Percentiles rank a stretch among this genome's conserved stretches.
These are phyloP conservation scores for Thunnus thynnus DNA, from an alignment of 2,113 vertebrate genomes.

Conservation along the genomic window DNA sequence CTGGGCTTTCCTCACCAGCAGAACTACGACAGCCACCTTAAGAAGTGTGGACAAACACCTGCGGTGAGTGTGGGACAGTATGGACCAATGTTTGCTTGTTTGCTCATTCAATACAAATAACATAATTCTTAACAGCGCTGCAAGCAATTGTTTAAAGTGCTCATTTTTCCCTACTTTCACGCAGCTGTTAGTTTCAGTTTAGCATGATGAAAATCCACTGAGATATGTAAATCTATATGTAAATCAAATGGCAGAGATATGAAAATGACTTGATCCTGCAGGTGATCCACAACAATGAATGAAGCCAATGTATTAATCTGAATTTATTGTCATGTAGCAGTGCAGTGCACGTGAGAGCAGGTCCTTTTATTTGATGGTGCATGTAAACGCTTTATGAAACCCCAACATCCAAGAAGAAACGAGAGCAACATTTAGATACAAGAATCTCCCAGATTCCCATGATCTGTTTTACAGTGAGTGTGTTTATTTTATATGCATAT, in stretches of 20 bases:
- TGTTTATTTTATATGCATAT: no score
- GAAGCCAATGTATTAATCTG: no score
- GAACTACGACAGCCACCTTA: slow-evolving; percentile 83
- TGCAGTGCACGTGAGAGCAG: no score
- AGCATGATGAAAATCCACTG: background rate
- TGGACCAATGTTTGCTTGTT: background rate
- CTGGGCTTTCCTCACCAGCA: slow-evolving; percentile 89
- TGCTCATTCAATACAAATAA: background rate
- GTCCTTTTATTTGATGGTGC: no score
- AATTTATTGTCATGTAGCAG: no score
- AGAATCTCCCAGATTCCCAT: background rate
- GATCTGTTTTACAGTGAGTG: no score
- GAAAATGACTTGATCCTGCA: background rate
- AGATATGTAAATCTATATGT: background rate
- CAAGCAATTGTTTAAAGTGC: background rate
- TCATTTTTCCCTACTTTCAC: background rate
- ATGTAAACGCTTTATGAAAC: no score
- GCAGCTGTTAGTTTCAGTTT: background rate
- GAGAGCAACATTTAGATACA: background rate
- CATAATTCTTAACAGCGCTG: background rate
- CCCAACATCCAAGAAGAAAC: no score
- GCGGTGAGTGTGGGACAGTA: slow-evolving; percentile 65
- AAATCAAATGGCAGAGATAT: background rate
- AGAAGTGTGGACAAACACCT: slow-evolving; percentile 76
- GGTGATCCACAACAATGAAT: no score